These are phyloP conservation scores for Tautogolabrus adspersus DNA, from an alignment of 2,113 vertebrate species.

Conservation along the genomic window DNA sequence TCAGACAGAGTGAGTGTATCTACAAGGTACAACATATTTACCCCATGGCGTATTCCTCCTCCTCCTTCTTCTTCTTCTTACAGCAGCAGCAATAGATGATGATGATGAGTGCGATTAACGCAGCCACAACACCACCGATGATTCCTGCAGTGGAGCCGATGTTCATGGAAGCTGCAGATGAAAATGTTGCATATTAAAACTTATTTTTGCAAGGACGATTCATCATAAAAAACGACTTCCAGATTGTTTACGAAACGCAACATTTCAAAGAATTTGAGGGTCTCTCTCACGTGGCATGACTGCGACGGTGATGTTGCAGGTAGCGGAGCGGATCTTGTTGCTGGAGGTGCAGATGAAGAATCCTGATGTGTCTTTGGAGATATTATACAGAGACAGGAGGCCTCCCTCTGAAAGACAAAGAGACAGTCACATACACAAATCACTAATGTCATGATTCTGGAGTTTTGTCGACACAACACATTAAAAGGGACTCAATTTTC, in stretches of 20 bases:
- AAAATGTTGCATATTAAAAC: neutral
- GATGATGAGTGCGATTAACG: constrained; percentile 46
- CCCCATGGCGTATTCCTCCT: constrained; percentile 70
- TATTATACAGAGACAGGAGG: constrained; percentile 85
- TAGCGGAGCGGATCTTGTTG: constrained; percentile 77
- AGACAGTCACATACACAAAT: neutral
- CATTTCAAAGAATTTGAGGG: neutral
- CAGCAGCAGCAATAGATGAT: constrained; percentile 73
- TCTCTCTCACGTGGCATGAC: constrained; percentile 85
- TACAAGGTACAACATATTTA: constrained; percentile 36
- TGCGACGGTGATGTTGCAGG: constrained; percentile 88
- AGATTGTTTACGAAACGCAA: too few species aligned
- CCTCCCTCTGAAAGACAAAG: constrained; percentile 69
- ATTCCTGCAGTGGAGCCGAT: constrained; percentile 68
- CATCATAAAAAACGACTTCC: too few species aligned
- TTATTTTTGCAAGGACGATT: neutral
- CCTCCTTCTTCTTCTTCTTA: constrained; percentile 49
- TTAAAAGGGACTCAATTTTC: too few species aligned
- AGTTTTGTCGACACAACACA: too few species aligned
- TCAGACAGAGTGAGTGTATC: neutral
- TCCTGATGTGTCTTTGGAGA: constrained; percentile 86
- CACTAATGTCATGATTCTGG: neutral
- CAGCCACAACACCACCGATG: constrained; percentile 45
- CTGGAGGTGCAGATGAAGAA: constrained; percentile 87
- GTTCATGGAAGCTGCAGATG: constrained; percentile 73